These are phyloP conservation scores for Acronicta psi DNA, from an alignment of 2,888 invertebrate species.

Conservation along the genomic window DNA sequence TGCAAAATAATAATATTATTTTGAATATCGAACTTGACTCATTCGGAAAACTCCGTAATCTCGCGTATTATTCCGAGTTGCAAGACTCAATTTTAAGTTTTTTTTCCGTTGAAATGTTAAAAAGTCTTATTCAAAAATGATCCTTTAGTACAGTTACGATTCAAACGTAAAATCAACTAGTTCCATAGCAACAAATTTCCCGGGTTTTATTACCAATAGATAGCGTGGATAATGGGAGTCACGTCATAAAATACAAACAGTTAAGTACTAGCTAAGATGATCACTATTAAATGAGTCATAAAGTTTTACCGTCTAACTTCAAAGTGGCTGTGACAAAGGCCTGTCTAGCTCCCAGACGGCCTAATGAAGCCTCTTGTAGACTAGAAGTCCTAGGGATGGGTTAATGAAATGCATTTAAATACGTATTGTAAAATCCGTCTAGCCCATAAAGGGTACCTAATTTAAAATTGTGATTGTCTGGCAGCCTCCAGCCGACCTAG, in stretches of 20 bases:
- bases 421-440: constrained; percentile 65
- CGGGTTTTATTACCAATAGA: constrained; percentile 24
- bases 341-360: constrained; percentile 42
- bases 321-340: constrained; percentile 41
- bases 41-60: not conserved
- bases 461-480: constrained; percentile 88
- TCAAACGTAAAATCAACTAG: not conserved
- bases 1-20: not conserved
- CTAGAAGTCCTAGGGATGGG: constrained; percentile 30
- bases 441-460: constrained; percentile 73
- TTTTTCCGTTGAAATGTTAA: not conserved
- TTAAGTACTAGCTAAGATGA: constrained; percentile 38
- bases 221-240: constrained; percentile 33
- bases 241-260: constrained; percentile 46
- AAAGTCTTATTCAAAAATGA: not conserved
- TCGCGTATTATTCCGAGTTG: not conserved
- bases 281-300: constrained; percentile 53
- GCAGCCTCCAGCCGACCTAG: constrained; percentile 82
- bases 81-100: not conserved
- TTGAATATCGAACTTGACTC: constrained; percentile 1
- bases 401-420: constrained; percentile 68
- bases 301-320: constrained; percentile 47
- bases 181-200: constrained; percentile 17
- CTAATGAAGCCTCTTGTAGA: constrained; percentile 49
- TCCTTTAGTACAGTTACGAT: not conserved